Evolutionary conservation across 2,113 vertebrate species (phyloP), one percentile per base, ranked within the genome.

Genomic region (Scomber scombrus): DNA sequence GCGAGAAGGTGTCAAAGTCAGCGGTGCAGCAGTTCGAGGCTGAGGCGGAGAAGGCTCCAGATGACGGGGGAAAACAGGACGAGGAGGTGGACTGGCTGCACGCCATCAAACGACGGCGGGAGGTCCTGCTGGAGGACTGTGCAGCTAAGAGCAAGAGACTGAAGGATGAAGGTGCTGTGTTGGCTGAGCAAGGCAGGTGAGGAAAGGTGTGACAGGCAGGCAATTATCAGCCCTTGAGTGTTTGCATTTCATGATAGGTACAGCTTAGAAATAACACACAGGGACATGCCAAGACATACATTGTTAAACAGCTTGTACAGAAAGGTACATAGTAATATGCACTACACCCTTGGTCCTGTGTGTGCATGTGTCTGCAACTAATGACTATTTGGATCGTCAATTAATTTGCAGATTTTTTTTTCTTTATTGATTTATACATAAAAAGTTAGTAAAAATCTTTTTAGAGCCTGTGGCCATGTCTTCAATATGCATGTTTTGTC

Each of bases 1-100:
- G 98, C 0, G 98, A 99, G 89, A 97, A 96, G 77, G 97, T 99
- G 40, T 99, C 96, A 1, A 98, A 95, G 89, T 92, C 92, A 3
- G 96, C 90, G 8, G 95, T 96, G 7, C 96, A 96, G 91, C 95
- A 96, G n/a, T 99, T 99, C 80, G 96, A 97, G 84, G 95, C 96
- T 0, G 96, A 97, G 70, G 95, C 95, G 0, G 89, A 93, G 67
- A 81, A 89, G 58, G 91, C 94, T 73, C 95, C 95, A 11, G 88
- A 85, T 26, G 90, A 76, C 9, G 91, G 75, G 3, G 51, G 46
- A 3, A 50, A 19, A 3, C 91, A 80, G 34, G 88, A 81, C 0
- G 93, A 95, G 11, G 96, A 96, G 3, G 94, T 93, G 16, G 95
- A 91, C 84, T 97, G 97, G 97, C 82, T 95, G 52, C 93, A 95